These are phyloP conservation scores for Hedya salicella DNA, from an alignment of 2,888 invertebrate species.

Conservation along the genomic window DNA sequence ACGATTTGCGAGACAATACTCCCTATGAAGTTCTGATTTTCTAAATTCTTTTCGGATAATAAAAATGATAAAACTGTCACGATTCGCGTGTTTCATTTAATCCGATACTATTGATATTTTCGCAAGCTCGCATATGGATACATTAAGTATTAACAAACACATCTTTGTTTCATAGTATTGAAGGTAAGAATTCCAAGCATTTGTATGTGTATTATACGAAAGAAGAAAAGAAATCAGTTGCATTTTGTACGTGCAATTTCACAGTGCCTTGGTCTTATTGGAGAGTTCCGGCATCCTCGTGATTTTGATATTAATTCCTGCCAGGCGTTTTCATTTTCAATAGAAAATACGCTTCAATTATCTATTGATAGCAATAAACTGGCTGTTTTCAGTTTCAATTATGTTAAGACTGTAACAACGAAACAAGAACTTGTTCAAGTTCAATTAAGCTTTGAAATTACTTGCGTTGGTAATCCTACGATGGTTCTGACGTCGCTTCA, in stretches of 20 bases:
- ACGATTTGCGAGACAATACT: not conserved
- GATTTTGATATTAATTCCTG: conserved; percentile 23
- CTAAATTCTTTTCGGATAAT: not conserved
- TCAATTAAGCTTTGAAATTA: no score
- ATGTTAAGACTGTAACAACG: no score
- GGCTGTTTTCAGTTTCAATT: not conserved
- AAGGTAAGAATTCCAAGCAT: conserved; percentile 1
- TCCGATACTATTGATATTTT: not conserved
- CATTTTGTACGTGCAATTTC: conserved; percentile 6
- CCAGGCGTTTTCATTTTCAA: conserved; percentile 23
- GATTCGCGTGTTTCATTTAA: not conserved
- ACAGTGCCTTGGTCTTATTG: conserved; percentile 13
- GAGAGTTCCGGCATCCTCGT: not conserved
- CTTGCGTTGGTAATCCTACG: no score
- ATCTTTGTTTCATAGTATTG: not conserved
- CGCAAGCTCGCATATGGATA: not conserved
- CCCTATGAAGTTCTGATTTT: not conserved
- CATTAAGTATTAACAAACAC: not conserved
- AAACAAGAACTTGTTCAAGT: no score
- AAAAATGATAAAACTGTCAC: not conserved
- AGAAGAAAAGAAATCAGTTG: not conserved
- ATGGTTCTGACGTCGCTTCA: no score
- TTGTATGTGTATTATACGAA: not conserved
- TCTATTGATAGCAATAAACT: not conserved
- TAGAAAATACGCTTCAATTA: not conserved